These are phyloP conservation scores for Habropoda laboriosa DNA, from an alignment of 1,140 invertebrate genomes.

Conservation along the genomic window DNA sequence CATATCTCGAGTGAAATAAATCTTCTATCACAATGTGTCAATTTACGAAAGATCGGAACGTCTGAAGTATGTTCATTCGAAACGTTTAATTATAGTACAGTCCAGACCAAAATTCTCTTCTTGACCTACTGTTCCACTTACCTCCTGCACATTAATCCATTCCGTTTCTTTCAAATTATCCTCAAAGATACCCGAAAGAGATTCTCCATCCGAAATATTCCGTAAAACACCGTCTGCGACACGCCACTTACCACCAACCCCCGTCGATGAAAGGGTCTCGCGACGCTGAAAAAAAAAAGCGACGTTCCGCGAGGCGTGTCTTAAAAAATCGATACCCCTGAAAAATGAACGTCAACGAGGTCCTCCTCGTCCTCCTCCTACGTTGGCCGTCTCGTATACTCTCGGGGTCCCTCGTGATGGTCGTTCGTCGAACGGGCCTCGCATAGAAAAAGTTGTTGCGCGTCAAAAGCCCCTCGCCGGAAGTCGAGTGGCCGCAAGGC, in stretches of 20 bases:
- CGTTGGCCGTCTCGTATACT: background rate
- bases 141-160: no score
- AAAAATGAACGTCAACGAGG: slow-evolving; percentile 21
- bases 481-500: slow-evolving; percentile 57
- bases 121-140: no score
- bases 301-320: background rate
- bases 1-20: background rate
- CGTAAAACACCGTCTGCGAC: background rate
- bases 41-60: background rate
- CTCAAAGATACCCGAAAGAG: background rate
- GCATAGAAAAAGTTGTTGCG: slow-evolving; percentile 42
- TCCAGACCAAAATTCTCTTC: no score
- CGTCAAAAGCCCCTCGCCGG: slow-evolving; percentile 52
- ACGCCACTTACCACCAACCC: background rate
- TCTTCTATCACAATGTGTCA: background rate
- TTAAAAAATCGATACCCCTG: slow-evolving; percentile 14
- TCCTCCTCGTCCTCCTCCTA: background rate
- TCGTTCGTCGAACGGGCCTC: background rate
- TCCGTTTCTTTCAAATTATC: no score
- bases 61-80: no score
- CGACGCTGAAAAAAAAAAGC: background rate
- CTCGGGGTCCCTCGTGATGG: background rate
- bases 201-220: background rate
- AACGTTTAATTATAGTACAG: no score
- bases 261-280: slow-evolving; percentile 1